phyloP scores from a whole-genome alignment of 2,888 invertebrate genomes.

The Patella ulyssiponensis region DNA sequence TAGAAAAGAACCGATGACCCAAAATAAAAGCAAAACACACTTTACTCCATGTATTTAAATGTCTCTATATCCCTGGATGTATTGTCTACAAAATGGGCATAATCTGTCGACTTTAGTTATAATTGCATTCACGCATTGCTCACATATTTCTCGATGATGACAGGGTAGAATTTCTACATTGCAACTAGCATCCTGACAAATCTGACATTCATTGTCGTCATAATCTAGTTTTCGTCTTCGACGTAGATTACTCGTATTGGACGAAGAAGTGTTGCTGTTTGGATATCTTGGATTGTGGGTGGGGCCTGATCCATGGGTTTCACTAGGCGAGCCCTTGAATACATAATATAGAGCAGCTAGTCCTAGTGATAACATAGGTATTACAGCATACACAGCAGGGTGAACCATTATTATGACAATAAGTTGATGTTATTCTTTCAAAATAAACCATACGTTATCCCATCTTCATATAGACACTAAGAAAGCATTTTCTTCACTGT shows the following conservation, averaged over 20 bases:
- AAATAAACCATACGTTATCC: too few relatives aligned
- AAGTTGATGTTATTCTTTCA: too few relatives aligned
- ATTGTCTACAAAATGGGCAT: constrained; percentile 26
- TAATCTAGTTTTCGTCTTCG: background rate
- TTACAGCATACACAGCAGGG: background rate
- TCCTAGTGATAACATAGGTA: background rate
- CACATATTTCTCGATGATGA: constrained; percentile 20
- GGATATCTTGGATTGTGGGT: background rate
- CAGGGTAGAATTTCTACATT: constrained; percentile 21
- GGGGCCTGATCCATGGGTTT: background rate
- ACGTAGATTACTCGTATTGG: background rate
- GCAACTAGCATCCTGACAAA: constrained; percentile 16
- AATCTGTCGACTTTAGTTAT: constrained; percentile 21
- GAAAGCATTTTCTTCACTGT: too few relatives aligned
- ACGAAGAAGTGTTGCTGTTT: background rate
- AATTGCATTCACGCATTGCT: constrained; percentile 20
- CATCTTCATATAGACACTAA: too few relatives aligned
- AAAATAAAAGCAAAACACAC: too few relatives aligned
- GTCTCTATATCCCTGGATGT: constrained; percentile 17
- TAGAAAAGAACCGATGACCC: too few relatives aligned
- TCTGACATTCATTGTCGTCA: constrained; percentile 16
- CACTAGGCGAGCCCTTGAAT: background rate
- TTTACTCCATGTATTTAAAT: background rate
- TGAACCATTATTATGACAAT: background rate
- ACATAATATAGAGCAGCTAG: background rate